Percentiles rank a stretch among this genome's conserved stretches.
These are phyloP conservation scores for Bos javanicus DNA, from an alignment of 2,113 vertebrate species.

Conservation along the genomic window DNA sequence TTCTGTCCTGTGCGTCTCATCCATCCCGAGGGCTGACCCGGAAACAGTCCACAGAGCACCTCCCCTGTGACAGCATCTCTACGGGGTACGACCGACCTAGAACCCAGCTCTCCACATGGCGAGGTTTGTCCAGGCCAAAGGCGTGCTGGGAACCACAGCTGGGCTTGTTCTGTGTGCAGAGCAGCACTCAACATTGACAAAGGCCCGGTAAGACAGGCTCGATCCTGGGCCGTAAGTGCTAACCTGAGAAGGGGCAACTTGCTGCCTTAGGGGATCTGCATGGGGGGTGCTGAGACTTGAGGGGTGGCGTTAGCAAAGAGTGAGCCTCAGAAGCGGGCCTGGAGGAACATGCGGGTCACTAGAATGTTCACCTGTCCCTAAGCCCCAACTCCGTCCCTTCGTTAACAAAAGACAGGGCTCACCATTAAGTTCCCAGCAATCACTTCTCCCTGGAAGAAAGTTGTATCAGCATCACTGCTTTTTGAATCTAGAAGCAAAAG, in stretches of 20 bases:
- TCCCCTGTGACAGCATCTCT: not conserved
- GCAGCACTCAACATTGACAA: accelerated
- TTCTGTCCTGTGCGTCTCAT: accelerated
- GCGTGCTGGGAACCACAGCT: accelerated
- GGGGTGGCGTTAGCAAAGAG: not conserved
- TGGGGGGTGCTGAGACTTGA: not conserved
- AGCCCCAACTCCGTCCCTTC: accelerated
- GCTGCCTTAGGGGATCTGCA: not conserved
- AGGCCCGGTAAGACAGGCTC: not conserved
- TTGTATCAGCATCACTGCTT: accelerated
- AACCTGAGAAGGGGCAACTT: not conserved
- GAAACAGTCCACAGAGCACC: not conserved
- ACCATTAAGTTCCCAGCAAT: not conserved
- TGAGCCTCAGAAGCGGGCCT: not conserved
- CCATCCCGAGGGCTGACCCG: not conserved
- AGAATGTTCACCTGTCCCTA: accelerated
- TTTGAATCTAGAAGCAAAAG: not conserved
- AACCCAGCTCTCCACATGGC: accelerated
- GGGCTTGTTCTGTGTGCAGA: not conserved
- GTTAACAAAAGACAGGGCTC: not conserved
- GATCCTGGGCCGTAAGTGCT: accelerated
- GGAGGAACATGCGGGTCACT: accelerated
- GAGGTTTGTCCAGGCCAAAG: accelerated
- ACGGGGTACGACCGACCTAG: accelerated
- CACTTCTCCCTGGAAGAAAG: not conserved